These are phyloP conservation scores for Nemopilema nomurai DNA, from an alignment of 30 jellyfish, hydroid and myxozoan species.

Conservation along the genomic window DNA sequence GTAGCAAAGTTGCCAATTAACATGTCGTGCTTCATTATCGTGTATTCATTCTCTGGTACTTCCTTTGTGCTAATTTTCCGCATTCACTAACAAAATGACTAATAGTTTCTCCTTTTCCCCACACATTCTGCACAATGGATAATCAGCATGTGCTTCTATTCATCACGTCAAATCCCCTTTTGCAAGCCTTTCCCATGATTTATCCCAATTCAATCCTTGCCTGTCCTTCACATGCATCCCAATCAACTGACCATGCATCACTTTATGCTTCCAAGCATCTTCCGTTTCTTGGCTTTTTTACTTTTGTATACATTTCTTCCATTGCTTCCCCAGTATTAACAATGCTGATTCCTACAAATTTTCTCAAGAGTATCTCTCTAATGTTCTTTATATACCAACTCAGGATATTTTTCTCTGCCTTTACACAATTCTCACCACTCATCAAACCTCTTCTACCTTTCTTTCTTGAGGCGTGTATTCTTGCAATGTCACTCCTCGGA, in stretches of 20 bases:
- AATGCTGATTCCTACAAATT: constrained; percentile 6
- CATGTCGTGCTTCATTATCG: not conserved
- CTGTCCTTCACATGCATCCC: constrained; percentile 18
- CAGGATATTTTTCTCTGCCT: constrained; percentile 22
- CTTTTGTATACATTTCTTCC: constrained; percentile 12
- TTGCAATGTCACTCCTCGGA: constrained; percentile 40
- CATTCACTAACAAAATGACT: constrained; percentile 16
- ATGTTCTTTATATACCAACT: constrained; percentile 17
- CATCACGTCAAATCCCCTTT: constrained; percentile 40
- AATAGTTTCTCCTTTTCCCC: constrained; percentile 20
- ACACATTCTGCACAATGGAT: not conserved
- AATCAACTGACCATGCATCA: constrained; percentile 38
- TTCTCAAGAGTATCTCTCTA: constrained; percentile 2
- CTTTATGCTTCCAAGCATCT: constrained; percentile 15
- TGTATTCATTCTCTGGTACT: not conserved
- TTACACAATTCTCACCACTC: constrained; percentile 22
- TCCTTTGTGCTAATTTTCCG: constrained; percentile 4
- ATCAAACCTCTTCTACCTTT: constrained; percentile 36
- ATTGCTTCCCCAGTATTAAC: constrained; percentile 1
- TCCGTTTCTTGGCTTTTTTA: constrained; percentile 12
- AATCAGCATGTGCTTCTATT: constrained; percentile 11
- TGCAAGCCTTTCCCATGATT: constrained; percentile 29
- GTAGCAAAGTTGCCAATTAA: not conserved
- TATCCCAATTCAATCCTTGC: constrained; percentile 22
- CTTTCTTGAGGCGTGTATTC: constrained; percentile 38